phyloP scores from a whole-genome alignment of 2,797 vertebrate species.

The Etheostoma nigrum region DNA sequence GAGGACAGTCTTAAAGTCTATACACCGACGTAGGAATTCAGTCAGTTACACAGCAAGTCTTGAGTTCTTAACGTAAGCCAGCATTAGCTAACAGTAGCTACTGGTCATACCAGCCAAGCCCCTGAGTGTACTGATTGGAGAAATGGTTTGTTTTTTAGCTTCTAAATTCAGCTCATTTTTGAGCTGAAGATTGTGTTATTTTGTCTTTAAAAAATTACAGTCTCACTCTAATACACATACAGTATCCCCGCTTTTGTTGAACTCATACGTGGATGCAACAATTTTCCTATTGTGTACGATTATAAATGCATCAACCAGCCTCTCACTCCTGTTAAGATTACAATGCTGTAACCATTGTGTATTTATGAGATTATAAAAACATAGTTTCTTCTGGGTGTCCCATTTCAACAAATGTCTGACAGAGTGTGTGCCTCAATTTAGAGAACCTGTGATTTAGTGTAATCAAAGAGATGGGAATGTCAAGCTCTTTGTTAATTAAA shows the following conservation, averaged over 20 bases:
- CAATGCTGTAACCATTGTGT: background rate
- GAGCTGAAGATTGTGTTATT: background rate
- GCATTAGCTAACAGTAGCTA: background rate
- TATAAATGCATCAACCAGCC: background rate
- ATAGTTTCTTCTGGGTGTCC: background rate
- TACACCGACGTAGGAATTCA: background rate
- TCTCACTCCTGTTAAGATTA: background rate
- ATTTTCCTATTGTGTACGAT: background rate
- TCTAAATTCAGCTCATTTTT: background rate
- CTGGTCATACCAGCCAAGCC: background rate
- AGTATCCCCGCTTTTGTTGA: background rate
- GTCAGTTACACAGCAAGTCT: background rate
- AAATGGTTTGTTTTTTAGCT: background rate
- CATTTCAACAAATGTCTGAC: slow-evolving; percentile 3
- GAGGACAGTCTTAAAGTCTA: background rate
- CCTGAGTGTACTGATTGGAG: background rate
- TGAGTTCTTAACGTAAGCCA: background rate
- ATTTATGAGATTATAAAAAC: background rate
- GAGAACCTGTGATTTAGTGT: slow-evolving; percentile 29
- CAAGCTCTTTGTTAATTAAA: slow-evolving; percentile 62
- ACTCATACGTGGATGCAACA: background rate
- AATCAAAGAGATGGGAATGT: slow-evolving; percentile 44
- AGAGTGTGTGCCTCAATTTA: background rate
- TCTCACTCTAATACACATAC: background rate
- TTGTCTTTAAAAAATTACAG: too few relatives aligned